These are phyloP conservation scores for Chironomus riparius DNA, from an alignment of 2,888 invertebrate genomes.

Conservation along the genomic window DNA sequence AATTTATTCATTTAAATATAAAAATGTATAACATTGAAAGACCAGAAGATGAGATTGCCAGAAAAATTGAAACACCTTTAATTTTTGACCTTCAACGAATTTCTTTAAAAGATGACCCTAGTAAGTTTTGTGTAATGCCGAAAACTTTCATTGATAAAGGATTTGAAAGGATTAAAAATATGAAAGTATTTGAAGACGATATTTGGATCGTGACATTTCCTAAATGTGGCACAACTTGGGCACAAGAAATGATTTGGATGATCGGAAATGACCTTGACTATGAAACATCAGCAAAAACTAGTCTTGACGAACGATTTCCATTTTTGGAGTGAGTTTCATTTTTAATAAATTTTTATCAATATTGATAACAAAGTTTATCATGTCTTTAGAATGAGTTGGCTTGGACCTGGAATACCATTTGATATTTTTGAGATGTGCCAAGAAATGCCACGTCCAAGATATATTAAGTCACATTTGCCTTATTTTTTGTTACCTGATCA, in stretches of 20 bases:
- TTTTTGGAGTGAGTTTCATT: conserved; percentile 19
- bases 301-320: conserved; percentile 4
- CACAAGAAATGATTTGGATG: conserved; percentile 33
- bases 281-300: conserved; percentile 27
- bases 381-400: not conserved
- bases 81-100: too few species aligned
- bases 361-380: not conserved
- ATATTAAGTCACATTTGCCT: conserved; percentile 39
- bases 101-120: too few species aligned
- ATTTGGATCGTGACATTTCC: conserved; percentile 32
- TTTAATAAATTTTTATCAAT: not conserved
- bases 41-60: too few species aligned
- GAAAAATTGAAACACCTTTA: too few species aligned
- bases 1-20: too few species aligned
- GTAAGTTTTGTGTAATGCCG: too few species aligned
- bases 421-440: conserved; percentile 31
- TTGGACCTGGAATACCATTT: not conserved
- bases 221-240: conserved; percentile 29
- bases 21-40: too few species aligned
- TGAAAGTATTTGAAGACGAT: conserved; percentile 37
- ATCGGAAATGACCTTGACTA: conserved; percentile 32
- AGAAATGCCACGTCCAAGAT: conserved; percentile 34
- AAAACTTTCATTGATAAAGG: too few species aligned
- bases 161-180: conserved; percentile 32
- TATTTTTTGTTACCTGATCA: conserved; percentile 36